These are phyloP conservation scores for Epinotia bilunana DNA, from an alignment of 2,888 invertebrate genomes.

Conservation along the genomic window DNA sequence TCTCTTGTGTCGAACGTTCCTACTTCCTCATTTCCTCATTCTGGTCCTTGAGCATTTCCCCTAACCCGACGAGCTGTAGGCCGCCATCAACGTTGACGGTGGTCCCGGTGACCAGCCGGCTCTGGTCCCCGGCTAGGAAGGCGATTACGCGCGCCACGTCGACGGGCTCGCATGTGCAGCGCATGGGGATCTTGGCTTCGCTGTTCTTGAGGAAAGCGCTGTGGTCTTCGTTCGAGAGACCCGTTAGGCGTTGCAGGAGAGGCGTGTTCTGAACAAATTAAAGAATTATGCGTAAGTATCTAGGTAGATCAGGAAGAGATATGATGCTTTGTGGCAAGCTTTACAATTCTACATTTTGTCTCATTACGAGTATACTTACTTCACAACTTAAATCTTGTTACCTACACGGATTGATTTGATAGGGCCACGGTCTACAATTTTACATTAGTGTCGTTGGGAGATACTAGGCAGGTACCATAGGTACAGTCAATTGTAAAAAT, in stretches of 20 bases:
- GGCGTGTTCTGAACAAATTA: conserved; percentile 15
- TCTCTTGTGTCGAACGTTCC: background rate
- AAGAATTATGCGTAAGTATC: background rate
- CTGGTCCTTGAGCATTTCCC: conserved; percentile 19
- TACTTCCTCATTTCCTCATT: conserved; percentile 20
- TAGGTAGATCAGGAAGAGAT: too few relatives aligned
- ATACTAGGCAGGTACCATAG: too few relatives aligned
- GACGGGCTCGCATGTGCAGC: conserved; percentile 3
- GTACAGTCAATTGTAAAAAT: too few relatives aligned
- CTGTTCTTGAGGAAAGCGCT: conserved; percentile 17
- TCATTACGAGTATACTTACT: too few relatives aligned
- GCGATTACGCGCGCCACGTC: conserved; percentile 26
- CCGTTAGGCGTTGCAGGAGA: conserved; percentile 27
- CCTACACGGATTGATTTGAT: too few relatives aligned
- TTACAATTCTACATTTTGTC: background rate
- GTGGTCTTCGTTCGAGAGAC: conserved; percentile 25
- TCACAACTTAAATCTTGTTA: too few relatives aligned
- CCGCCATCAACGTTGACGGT: conserved; percentile 31
- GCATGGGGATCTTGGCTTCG: conserved; percentile 23
- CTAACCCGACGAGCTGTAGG: conserved; percentile 3
- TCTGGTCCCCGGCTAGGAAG: conserved; percentile 22
- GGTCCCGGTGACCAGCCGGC: conserved; percentile 24
- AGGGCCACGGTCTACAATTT: too few relatives aligned
- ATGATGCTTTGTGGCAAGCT: too few relatives aligned
- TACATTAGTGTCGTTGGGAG: too few relatives aligned